Conservation (phyloP, 2,797 vertebrate species). For the Anableps anableps region DNA sequence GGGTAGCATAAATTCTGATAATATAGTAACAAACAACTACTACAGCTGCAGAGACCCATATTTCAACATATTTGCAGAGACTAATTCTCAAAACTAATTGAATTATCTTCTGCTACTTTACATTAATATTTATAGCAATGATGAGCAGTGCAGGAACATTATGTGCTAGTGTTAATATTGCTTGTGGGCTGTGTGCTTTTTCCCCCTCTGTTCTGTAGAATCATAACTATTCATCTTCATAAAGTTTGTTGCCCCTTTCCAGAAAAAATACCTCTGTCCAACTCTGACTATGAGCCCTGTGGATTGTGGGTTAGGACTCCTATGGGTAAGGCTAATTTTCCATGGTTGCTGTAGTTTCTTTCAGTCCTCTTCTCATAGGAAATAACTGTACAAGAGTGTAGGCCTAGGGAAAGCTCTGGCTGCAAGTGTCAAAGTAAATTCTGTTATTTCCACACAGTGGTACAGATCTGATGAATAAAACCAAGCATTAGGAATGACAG, state of each 20-base stretch:
- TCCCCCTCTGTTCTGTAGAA: background rate
- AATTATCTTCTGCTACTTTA: background rate
- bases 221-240: background rate
- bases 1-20: background rate
- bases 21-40: background rate
- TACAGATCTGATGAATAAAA: slow-evolving; percentile 12
- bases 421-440: background rate
- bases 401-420: background rate
- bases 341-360: background rate
- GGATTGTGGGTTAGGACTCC: background rate
- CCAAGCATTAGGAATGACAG: background rate
- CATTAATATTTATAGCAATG: background rate
- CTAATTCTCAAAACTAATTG: background rate
- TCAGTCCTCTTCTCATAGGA: background rate
- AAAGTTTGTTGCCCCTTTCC: background rate
- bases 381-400: background rate
- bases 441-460: background rate
- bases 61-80: background rate
- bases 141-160: background rate
- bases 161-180: background rate
- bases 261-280: background rate
- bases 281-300: background rate
- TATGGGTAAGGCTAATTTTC: background rate
- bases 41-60: background rate
- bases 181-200: background rate